Base-by-base conservation (phyloP, 2,888 invertebrate species). In the Scaptomyza reducta region DNA sequence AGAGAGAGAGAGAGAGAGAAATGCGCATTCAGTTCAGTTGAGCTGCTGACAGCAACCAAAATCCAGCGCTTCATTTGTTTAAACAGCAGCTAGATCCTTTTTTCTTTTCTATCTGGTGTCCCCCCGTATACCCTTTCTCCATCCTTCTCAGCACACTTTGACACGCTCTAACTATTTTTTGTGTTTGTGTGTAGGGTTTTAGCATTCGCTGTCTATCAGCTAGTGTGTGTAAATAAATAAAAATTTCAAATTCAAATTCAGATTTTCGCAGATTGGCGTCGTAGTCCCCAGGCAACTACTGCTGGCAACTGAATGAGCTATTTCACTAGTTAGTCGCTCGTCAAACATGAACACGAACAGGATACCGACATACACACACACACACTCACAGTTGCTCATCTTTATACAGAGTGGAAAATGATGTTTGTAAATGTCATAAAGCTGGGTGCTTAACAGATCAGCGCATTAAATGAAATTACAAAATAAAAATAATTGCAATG, bases 241-340 rank as follows among this genome's bases (percentile, higher is more conserved):
- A 87, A 80, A 77, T 77, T 87, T 71, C 71, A 80, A 82, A 81
- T 81, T 81, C 86, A 59, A 59, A 62, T 50, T 50, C 40, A 79
- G 82, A 79, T 88, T 88, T 88, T 80, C 69, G 65, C 82, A 87
- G 82, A 80, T 82, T 82, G 87, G 64, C 87, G 65, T 41, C 3
- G 6, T n/a, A 58, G 62, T 85, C 73, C 72, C 73, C 41, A 42
- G 65, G 27, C 74, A 46, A 38, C 22, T 41, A 40, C 61, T 35
- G 46, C 40, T 40, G 16, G 40, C 40, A 50, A 11, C 46, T 40
- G 47, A 46, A 54, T 46, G 40, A 44, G 56, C 61, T 49, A 61
- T 64, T 61, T 53, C 49, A 64, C 83, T 75, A 88, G 88, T 88
- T 88, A 86, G 80, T 72, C 61, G 73, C 65, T 88, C 73, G 61